Percentiles rank a stretch among this genome's conserved stretches.
Evolutionary conservation across 2,888 invertebrate genomes (phyloP).

Genomic region (Conomelus anceps): DNA sequence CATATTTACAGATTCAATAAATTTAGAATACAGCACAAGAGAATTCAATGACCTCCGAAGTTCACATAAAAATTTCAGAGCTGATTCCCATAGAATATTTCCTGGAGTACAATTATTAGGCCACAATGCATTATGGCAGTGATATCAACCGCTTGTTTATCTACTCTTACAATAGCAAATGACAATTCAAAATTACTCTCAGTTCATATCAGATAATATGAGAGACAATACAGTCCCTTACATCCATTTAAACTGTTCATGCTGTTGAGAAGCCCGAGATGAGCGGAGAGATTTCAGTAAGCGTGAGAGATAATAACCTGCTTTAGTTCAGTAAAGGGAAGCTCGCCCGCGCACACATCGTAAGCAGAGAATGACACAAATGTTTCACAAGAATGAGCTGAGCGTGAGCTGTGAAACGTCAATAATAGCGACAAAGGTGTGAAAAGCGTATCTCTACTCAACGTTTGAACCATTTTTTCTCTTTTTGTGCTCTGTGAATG

Average conservation of each 20-base stretch:
- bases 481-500: not conserved
- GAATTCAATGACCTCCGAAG: no score
- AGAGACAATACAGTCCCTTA: not conserved
- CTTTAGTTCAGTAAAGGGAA: not conserved
- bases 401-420: not conserved
- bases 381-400: not conserved
- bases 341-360: not conserved
- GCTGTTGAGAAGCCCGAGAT: not conserved
- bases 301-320: not conserved
- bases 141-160: not conserved
- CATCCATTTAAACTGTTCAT: not conserved
- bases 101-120: not conserved
- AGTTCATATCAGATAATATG: not conserved
- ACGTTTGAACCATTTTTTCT: not conserved
- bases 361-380: not conserved
- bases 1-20: no score
- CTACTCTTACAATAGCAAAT: not conserved
- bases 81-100: no score
- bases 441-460: not conserved
- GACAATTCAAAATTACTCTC: not conserved
- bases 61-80: no score
- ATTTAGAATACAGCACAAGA: no score
- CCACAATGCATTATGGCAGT: not conserved
- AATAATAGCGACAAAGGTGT: not conserved
- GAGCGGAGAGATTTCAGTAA: not conserved